phyloP scores from a whole-genome alignment of 2,797 vertebrate species.

The Masticophis lateralis region DNA sequence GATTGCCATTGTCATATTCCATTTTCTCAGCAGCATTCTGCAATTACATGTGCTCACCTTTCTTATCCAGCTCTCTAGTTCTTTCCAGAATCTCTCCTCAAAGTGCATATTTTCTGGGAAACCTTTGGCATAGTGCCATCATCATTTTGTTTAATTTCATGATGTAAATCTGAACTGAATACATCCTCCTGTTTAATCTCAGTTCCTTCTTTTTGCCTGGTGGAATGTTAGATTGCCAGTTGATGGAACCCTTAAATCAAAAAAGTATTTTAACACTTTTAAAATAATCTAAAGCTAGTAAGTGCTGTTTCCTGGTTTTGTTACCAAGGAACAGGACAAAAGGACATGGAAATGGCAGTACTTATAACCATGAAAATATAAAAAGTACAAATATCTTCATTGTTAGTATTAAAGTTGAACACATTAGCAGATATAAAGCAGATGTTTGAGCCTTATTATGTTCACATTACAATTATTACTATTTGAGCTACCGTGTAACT shows the following conservation, averaged over 20 bases:
- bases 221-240: neutral
- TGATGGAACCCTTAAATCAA: neutral
- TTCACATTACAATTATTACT: conserved; percentile 36
- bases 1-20: neutral
- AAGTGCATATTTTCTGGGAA: neutral
- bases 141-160: neutral
- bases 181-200: neutral
- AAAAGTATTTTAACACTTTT: neutral
- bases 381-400: conserved; percentile 24
- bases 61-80: neutral
- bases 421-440: conserved; percentile 22
- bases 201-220: neutral
- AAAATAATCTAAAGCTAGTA: conserved; percentile 8
- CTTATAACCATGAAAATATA: neutral
- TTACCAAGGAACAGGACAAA: conserved; percentile 8
- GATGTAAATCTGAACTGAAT: neutral
- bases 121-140: neutral
- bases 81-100: neutral
- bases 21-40: neutral
- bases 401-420: conserved; percentile 18
- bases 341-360: neutral
- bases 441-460: conserved; percentile 29
- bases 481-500: conserved; percentile 42
- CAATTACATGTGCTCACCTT: neutral
- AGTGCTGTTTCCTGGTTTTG: conserved; percentile 16